Evolutionary conservation across 2,888 invertebrate genomes (phyloP), one percentile per base, ranked within the genome.

Genomic region (Drosophila emarginata): DNA sequence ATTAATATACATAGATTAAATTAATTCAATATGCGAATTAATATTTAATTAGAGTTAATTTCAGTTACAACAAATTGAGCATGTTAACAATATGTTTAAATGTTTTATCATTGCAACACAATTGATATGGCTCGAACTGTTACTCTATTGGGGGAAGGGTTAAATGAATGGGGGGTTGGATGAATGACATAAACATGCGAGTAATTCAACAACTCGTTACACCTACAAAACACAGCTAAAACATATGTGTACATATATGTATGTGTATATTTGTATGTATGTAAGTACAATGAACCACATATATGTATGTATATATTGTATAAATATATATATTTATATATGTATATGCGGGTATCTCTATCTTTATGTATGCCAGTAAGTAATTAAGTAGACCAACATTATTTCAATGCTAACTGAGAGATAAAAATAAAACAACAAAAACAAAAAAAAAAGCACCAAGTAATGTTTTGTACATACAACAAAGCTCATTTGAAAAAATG

Each of bases 11-110:
- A n/a, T n/a, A n/a, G 15, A 40, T 40, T 7, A 3, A 14, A 15
- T 40, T 15, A 40, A 15, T 14, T 3, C 39, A 40, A 14, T 40
- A 11, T 45, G 9, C 15, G 40, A 4, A 52, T 26, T 52, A 6
- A 52, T 26, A n/a, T 52, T 52, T 52, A 52, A 52, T 52, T 26
- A 21, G 11, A 52, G 6, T 26, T 26, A 52, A 52, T 52, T 52
- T 26, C 52, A 26, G 71, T 69, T 71, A 74, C 70, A 80, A 67
- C 64, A 59, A 78, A 78, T 66, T 66, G 68, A 69, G 68, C 64
- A 63, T 67, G 67, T 81, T 84, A 78, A 80, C 68, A 81, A 64
- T 59, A 69, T 75, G 69, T 79, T 68, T 36, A 36, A 82, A 71
- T 77, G 79, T 50, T 65, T 58, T 26, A 45, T 50, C 28, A 72